Evolutionary conservation across 53 echinoderm and acorn worm genomes (phyloP).

Genomic region (Luidia sarsii): DNA sequence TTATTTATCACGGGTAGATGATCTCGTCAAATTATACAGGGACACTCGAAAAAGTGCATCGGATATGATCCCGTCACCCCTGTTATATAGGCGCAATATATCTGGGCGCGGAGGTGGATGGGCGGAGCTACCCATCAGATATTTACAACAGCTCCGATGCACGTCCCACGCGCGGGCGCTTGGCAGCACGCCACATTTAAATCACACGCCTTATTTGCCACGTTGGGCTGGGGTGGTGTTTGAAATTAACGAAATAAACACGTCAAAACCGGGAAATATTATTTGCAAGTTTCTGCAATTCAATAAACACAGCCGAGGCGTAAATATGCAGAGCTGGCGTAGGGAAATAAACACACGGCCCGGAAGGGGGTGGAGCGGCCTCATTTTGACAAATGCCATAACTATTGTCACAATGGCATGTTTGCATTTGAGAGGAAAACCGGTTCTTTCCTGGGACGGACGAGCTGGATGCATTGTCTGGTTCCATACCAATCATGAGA

Average conservation of each 20-base stretch:
- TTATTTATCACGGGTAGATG: conserved; percentile 55
- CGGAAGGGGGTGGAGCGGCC: too few species aligned
- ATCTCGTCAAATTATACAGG: conserved; percentile 48
- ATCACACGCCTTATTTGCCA: conserved; percentile 9
- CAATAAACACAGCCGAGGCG: conserved; percentile 41
- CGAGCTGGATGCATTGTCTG: too few species aligned
- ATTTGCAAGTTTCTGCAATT: conserved; percentile 55
- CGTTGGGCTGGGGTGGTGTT: conserved; percentile 9
- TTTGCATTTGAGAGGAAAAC: too few species aligned
- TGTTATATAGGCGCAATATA: background rate
- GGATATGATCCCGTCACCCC: conserved; percentile 3
- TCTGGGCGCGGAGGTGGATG: background rate
- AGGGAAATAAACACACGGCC: conserved; percentile 42
- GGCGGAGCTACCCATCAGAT: background rate
- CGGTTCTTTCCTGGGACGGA: too few species aligned
- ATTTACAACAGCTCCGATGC: background rate
- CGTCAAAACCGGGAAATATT: conserved; percentile 52
- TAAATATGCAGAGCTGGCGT: conserved; percentile 14
- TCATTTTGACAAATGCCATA: too few species aligned
- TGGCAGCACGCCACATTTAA: background rate
- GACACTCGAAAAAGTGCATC: conserved; percentile 32
- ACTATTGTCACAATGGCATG: too few species aligned
- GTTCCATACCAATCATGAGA: too few species aligned
- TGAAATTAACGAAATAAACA: conserved; percentile 53
- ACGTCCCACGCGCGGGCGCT: too few species aligned